phyloP scores from a whole-genome alignment of 2,113 vertebrate genomes.

The Gambusia affinis region DNA sequence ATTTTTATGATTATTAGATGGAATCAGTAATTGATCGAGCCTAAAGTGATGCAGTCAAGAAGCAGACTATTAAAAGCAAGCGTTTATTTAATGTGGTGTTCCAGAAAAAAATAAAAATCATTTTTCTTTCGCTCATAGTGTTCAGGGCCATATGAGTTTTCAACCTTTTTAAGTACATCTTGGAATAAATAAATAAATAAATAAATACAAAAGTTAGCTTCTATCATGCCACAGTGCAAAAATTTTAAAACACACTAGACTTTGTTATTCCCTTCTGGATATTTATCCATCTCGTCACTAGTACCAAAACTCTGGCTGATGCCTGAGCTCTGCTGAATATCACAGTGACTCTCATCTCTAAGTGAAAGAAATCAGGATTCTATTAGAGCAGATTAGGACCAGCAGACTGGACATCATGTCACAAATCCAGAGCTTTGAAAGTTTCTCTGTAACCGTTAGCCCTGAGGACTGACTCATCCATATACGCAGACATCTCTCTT shows the following conservation, averaged over 20 bases:
- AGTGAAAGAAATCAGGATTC: conserved; percentile 72
- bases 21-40: too few species aligned
- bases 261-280: conserved; percentile 14
- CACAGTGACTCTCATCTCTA: conserved; percentile 57
- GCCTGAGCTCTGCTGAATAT: conserved; percentile 42
- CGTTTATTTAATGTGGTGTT: too few species aligned
- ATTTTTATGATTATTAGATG: too few species aligned
- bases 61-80: too few species aligned
- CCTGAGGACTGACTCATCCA: conserved; percentile 37
- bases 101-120: too few species aligned
- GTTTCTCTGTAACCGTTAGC: conserved; percentile 44
- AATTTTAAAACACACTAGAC: not conserved
- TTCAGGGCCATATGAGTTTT: not conserved
- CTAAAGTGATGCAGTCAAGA: too few species aligned
- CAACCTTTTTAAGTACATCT: not conserved
- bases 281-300: conserved; percentile 32
- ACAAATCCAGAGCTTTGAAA: conserved; percentile 69
- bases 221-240: not conserved
- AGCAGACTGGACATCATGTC: conserved; percentile 66
- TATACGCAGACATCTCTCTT: conserved; percentile 15
- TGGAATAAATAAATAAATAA: conserved; percentile 1
- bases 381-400: conserved; percentile 73
- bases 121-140: not conserved
- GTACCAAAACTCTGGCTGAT: conserved; percentile 36
- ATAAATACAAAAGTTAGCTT: not conserved